Percentiles rank a stretch among this genome's conserved stretches.
Evolutionary conservation across 1,140 invertebrate species (phyloP).

Genomic region (Sminthurinus signatus): DNA sequence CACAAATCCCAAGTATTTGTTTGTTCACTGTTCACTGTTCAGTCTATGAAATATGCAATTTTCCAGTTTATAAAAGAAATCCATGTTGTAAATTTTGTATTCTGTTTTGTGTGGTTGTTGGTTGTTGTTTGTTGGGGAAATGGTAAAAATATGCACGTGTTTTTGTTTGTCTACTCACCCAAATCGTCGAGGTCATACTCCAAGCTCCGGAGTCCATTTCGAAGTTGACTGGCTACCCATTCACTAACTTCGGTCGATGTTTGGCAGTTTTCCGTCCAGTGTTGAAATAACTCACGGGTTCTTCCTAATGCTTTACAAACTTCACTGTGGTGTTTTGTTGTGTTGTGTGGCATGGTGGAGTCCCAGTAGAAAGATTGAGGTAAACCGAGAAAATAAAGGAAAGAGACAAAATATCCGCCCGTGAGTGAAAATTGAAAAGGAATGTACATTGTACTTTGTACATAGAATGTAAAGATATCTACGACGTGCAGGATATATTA

Average conservation of each 20-base stretch:
- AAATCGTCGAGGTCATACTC: constrained; percentile 41
- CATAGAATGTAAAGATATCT: too few relatives aligned
- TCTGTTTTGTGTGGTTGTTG: too few relatives aligned
- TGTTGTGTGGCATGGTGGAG: not conserved
- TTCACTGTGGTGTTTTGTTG: constrained; percentile 30
- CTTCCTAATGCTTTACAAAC: constrained; percentile 40
- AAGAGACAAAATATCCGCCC: not conserved
- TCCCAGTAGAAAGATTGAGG: not conserved
- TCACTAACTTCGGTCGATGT: constrained; percentile 41
- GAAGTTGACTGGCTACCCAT: constrained; percentile 40
- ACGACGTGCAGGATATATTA: too few relatives aligned
- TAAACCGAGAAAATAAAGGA: not conserved
- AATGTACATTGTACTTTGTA: too few relatives aligned
- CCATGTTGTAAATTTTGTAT: too few relatives aligned
- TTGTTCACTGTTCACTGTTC: too few relatives aligned
- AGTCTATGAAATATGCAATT: too few relatives aligned
- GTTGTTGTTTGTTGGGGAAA: too few relatives aligned
- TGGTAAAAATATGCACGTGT: too few relatives aligned
- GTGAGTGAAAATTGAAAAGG: not conserved
- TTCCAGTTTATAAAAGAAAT: too few relatives aligned
- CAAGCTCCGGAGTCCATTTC: constrained; percentile 39
- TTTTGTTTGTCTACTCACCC: too few relatives aligned
- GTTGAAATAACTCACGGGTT: constrained; percentile 40
- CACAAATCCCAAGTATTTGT: too few relatives aligned
- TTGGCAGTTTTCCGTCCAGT: constrained; percentile 41